Percentiles rank a stretch among this genome's conserved stretches.
These are phyloP conservation scores for Nothocercus julius DNA, from an alignment of 2,113 vertebrate species.

Conservation along the genomic window DNA sequence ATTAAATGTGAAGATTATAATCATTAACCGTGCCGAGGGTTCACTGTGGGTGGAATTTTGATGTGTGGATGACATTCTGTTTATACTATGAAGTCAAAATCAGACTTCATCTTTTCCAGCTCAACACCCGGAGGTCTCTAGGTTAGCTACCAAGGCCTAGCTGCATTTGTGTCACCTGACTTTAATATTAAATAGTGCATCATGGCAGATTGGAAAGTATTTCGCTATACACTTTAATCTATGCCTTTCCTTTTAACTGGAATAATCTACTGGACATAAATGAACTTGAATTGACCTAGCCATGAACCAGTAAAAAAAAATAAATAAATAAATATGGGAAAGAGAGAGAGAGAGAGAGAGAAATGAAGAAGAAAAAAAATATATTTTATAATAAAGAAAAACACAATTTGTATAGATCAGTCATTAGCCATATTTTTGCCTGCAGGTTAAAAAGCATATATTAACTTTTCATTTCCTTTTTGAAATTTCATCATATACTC, in stretches of 20 bases:
- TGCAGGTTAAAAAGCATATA: neutral
- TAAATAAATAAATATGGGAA: neutral
- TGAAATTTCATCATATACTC: neutral
- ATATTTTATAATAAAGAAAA: neutral
- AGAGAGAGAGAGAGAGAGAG: too few relatives aligned
- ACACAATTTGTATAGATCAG: neutral
- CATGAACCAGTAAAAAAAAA: conserved; percentile 62
- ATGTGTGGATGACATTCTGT: conserved; percentile 81
- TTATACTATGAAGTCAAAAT: conserved; percentile 77
- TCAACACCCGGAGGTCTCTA: conserved; percentile 84
- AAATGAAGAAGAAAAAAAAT: neutral
- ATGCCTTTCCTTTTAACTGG: conserved; percentile 66
- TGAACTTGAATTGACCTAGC: conserved; percentile 83
- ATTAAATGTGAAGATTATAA: conserved; percentile 86
- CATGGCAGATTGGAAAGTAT: conserved; percentile 57
- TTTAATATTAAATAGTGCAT: conserved; percentile 57
- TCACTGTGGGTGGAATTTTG: conserved; percentile 78
- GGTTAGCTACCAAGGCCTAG: conserved; percentile 78
- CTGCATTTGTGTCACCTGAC: conserved; percentile 76
- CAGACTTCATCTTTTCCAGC: conserved; percentile 85
- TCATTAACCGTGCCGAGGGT: conserved; percentile 77
- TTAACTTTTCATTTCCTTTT: neutral
- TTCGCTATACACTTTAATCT: conserved; percentile 62
- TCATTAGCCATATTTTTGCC: neutral
- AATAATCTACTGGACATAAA: conserved; percentile 78